Conservation (phyloP, 2,113 vertebrate species). For the Myrmecophaga tridactyla region DNA sequence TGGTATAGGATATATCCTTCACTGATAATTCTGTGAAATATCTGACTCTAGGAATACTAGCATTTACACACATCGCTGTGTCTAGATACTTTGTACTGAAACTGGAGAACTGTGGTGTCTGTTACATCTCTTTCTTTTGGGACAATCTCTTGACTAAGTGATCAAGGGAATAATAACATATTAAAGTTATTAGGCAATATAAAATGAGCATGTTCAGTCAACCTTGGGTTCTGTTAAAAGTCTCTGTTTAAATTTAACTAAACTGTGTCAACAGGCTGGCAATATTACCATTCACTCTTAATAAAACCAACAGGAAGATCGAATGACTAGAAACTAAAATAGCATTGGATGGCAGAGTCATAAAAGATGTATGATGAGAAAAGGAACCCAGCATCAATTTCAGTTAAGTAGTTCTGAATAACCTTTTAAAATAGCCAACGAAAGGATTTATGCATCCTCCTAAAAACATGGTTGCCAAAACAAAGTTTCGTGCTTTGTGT, state of each 20-base stretch:
- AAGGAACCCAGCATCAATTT: slow-evolving; percentile 71
- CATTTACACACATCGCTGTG: slow-evolving; percentile 37
- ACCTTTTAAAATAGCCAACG: not conserved
- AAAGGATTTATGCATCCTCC: not conserved
- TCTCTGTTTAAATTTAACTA: slow-evolving; percentile 76
- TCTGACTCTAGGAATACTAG: not conserved
- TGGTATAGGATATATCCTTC: not conserved
- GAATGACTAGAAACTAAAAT: slow-evolving; percentile 83
- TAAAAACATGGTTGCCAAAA: not conserved
- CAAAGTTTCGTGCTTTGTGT: not conserved
- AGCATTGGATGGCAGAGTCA: slow-evolving; percentile 76
- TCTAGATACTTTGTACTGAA: slow-evolving; percentile 65
- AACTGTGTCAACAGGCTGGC: slow-evolving; percentile 70
- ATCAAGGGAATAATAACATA: slow-evolving; percentile 67
- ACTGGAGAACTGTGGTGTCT: slow-evolving; percentile 78
- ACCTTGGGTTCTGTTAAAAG: slow-evolving; percentile 68
- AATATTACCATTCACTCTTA: slow-evolving; percentile 75
- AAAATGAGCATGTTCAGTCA: slow-evolving; percentile 69
- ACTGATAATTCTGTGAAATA: not conserved
- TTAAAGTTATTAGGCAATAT: slow-evolving; percentile 63
- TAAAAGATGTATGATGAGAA: slow-evolving; percentile 84
- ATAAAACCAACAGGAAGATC: slow-evolving; percentile 77
- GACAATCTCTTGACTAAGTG: slow-evolving; percentile 43
- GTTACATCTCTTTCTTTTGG: slow-evolving; percentile 80
- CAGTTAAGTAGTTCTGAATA: slow-evolving; percentile 53